Conservation (phyloP, 2,113 vertebrate species). For the Hippocampus abdominalis region DNA sequence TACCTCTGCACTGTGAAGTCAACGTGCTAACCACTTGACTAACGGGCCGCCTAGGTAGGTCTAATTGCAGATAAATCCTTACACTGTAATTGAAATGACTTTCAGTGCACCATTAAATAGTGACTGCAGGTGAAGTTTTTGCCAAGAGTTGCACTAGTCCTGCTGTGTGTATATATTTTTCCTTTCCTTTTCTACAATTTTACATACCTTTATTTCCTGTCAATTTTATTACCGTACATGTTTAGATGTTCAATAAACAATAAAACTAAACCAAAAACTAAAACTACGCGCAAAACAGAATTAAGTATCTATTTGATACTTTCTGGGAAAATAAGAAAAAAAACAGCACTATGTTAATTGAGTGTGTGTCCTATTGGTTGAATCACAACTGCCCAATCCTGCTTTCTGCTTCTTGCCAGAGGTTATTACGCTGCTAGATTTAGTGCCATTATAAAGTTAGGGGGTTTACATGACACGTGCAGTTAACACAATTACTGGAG, state of each 20-base stretch:
- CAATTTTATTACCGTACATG: too few relatives aligned
- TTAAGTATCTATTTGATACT: not conserved
- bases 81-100: too few relatives aligned
- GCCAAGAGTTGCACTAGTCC: too few relatives aligned
- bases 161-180: too few relatives aligned
- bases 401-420: not conserved
- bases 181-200: too few relatives aligned
- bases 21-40: too few relatives aligned
- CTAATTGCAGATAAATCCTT: too few relatives aligned
- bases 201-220: too few relatives aligned
- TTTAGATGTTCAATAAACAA: too few relatives aligned
- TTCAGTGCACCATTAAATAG: not conserved
- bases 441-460: not conserved
- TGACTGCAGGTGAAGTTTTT: not conserved
- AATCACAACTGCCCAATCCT: not conserved
- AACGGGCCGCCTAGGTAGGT: too few relatives aligned
- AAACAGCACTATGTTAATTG: not conserved
- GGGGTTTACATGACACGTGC: not conserved
- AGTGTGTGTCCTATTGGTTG: not conserved
- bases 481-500: conserved; percentile 9
- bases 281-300: not conserved
- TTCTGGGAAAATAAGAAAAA: not conserved
- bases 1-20: too few relatives aligned
- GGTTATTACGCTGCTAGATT: not conserved
- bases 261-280: not conserved